Percentiles rank a stretch among this genome's conserved stretches.
phyloP scores from a whole-genome alignment of 2,797 vertebrate species.

The Meriones psammophilus region DNA sequence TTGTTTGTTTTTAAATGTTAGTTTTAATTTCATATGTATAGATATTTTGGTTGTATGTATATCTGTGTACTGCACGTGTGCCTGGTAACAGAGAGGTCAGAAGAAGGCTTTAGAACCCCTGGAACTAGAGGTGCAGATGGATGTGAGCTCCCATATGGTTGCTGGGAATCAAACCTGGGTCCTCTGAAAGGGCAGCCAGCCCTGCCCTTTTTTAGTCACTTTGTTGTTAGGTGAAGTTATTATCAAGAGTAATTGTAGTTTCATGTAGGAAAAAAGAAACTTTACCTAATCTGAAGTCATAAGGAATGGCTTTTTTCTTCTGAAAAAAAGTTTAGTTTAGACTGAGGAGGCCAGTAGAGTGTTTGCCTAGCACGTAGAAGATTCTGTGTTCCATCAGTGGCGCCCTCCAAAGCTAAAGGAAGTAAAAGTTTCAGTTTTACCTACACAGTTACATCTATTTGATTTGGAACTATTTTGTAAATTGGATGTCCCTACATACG shows the following conservation, averaged over 20 bases:
- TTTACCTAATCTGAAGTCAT: background rate
- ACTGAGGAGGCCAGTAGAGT: background rate
- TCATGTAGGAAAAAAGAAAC: background rate
- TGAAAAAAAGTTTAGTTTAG: slow-evolving; percentile 24
- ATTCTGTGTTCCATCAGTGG: background rate
- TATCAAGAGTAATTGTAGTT: slow-evolving; percentile 45
- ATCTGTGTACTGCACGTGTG: background rate
- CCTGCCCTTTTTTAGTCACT: background rate
- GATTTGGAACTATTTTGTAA: slow-evolving; percentile 46
- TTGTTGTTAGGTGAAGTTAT: slow-evolving; percentile 57
- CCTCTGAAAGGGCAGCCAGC: background rate
- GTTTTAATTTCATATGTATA: background rate
- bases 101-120: background rate
- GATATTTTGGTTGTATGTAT: background rate
- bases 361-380: background rate
- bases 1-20: background rate
- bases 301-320: slow-evolving; percentile 37
- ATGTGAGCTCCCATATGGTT: background rate
- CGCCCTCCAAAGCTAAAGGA: background rate
- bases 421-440: slow-evolving; percentile 35
- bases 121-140: background rate
- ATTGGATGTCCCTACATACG: background rate
- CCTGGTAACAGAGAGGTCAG: background rate
- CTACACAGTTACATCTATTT: slow-evolving; percentile 25
- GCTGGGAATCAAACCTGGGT: background rate